Evolutionary conservation across 2,888 invertebrate genomes (phyloP).

Genomic region (Agelastica alni): DNA sequence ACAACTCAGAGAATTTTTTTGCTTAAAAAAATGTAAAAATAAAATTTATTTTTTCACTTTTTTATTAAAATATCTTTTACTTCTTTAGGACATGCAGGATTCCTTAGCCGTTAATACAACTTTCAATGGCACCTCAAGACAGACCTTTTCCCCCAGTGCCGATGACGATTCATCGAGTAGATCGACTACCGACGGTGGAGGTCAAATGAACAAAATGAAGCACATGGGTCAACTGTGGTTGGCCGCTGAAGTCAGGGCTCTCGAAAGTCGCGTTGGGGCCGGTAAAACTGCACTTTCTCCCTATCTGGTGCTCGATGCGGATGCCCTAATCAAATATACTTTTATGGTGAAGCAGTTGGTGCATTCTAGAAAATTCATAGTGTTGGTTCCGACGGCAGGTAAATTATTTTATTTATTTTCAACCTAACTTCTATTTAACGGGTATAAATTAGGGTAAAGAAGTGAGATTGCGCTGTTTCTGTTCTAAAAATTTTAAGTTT

Average conservation of each 20-base stretch:
- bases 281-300: slow-evolving; percentile 69
- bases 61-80: too few relatives aligned
- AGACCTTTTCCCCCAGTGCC: neutral
- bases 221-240: slow-evolving; percentile 91
- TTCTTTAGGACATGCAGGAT: slow-evolving; percentile 9
- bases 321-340: slow-evolving; percentile 76
- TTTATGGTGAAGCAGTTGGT: slow-evolving; percentile 81
- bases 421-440: too few relatives aligned
- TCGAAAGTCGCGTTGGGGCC: slow-evolving; percentile 73
- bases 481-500: too few relatives aligned
- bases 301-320: slow-evolving; percentile 85
- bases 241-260: slow-evolving; percentile 75
- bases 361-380: slow-evolving; percentile 80
- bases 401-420: slow-evolving; percentile 55
- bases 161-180: slow-evolving; percentile 14
- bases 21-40: too few relatives aligned
- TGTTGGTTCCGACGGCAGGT: slow-evolving; percentile 89
- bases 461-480: too few relatives aligned
- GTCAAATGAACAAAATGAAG: slow-evolving; percentile 68
- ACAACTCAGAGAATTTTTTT: too few relatives aligned
- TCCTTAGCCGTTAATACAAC: neutral
- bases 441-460: too few relatives aligned
- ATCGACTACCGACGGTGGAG: slow-evolving; percentile 36
- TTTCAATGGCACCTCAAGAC: slow-evolving; percentile 7
- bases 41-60: too few relatives aligned